Base-by-base conservation (phyloP, 2,113 vertebrate genomes). In the Rutilus rutilus region DNA sequence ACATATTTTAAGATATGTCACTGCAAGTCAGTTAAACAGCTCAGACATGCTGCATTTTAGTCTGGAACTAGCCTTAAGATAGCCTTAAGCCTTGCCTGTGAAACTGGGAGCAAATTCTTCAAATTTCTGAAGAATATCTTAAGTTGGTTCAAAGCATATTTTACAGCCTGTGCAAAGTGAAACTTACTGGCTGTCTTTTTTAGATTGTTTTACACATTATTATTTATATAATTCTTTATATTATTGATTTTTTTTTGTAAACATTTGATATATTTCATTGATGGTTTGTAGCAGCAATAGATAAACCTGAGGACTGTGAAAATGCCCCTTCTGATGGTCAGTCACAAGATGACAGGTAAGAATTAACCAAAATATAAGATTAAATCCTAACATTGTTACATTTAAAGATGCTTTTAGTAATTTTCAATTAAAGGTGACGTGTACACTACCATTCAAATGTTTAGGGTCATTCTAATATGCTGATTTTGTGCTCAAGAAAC, bases 291-390 rank as follows among this genome's bases (percentile, higher is more conserved):
- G 83, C 42, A 64, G 87, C 82, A 27, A 19, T 57, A 50, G 54
- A 52, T 54, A 50, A 30, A 17, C 5, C 36, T n/a, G 67, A 59
- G 15, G 59, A 75, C 30, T 50, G 64, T 33, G 88, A 86, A 73
- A 65, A 60, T 62, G 10, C 12, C 14, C 1, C 30, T 78, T 52
- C 64, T 78, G 86, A 74, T 60, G 73, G 12, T 6, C 67, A 27
- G 17, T 25, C 83, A 47, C 57, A 47, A 25, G 64, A 54, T 42
- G 80, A 82, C 50, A 71, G 80, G 88, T 89, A 87, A 23, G 88
- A 79, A 21, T 14, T 42, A 6, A 2, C 15, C 17, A 19, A 54
- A 4, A 36, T 59, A 74, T 21, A 12, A 62, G 14, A 25, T n/a
- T 45, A 0, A 45, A 74, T 47, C 6, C 12, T 74, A 45, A 27